These are phyloP conservation scores for Drosophila monieri DNA, from an alignment of 2,888 invertebrate genomes.

Conservation along the genomic window DNA sequence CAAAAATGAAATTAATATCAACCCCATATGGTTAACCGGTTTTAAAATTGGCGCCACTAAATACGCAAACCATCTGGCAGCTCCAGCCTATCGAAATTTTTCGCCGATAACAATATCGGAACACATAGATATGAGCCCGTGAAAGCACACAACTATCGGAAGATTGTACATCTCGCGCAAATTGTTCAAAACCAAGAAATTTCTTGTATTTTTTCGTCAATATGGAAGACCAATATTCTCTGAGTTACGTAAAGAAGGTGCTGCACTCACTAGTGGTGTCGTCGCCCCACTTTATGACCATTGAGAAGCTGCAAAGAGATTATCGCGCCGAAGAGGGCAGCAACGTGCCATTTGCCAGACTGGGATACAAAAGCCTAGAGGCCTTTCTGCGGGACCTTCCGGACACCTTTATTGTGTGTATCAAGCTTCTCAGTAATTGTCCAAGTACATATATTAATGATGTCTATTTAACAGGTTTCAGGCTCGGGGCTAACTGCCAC, in stretches of 20 bases:
- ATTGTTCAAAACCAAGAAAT: background rate
- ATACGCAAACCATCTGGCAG: background rate
- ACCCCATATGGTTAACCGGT: conserved; percentile 29
- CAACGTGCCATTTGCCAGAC: conserved; percentile 59
- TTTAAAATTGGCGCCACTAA: conserved; percentile 37
- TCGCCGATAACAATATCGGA: background rate
- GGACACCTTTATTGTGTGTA: conserved; percentile 70
- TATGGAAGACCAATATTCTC: conserved; percentile 4
- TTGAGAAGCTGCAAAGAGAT: conserved; percentile 68
- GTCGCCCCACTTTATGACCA: conserved; percentile 62
- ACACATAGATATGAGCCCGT: background rate
- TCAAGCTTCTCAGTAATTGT: background rate
- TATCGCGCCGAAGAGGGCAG: conserved; percentile 68
- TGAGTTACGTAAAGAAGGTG: conserved; percentile 63
- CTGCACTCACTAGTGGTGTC: conserved; percentile 79
- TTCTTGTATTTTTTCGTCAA: background rate
- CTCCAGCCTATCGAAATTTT: background rate
- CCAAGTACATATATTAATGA: no score
- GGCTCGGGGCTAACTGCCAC: conserved; percentile 70
- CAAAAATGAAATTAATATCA: conserved; percentile 40
- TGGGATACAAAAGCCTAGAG: conserved; percentile 73
- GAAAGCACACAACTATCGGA: background rate
- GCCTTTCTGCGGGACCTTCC: conserved; percentile 72
- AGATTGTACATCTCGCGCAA: background rate
- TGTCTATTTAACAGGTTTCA: conserved; percentile 51